Conservation (phyloP, 2,113 vertebrate species). For the Callipepla californica region DNA sequence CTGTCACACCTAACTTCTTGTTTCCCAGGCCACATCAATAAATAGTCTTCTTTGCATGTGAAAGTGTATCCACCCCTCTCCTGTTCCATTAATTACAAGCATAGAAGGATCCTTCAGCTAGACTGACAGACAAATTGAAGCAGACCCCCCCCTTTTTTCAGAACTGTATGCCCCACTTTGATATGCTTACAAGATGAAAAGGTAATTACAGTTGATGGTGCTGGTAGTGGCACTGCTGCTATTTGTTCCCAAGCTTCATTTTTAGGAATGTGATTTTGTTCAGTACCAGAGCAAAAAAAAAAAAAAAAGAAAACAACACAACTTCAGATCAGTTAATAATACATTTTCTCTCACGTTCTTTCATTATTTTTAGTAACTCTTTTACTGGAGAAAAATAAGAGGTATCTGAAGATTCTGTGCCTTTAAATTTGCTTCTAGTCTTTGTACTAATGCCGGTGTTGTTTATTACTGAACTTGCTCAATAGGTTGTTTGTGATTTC, state of each 20-base stretch:
- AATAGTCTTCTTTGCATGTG: neutral
- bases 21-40: constrained; percentile 52
- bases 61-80: constrained; percentile 1
- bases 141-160: constrained; percentile 3
- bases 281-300: neutral
- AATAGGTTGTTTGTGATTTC: neutral
- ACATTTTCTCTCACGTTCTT: neutral
- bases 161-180: neutral
- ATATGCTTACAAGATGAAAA: neutral
- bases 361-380: neutral
- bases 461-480: neutral
- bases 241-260: neutral
- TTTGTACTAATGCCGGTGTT: neutral
- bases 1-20: constrained; percentile 57
- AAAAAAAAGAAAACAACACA: neutral
- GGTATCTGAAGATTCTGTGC: neutral
- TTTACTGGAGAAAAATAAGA: neutral
- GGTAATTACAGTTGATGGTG: neutral
- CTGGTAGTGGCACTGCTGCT: neutral
- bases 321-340: neutral
- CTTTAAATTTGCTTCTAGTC: neutral
- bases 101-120: constrained; percentile 22
- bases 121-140: constrained; percentile 6
- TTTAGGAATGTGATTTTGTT: constrained; percentile 21
- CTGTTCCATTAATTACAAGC: constrained; percentile 16